phyloP scores from a whole-genome alignment of 2,113 vertebrate species.

The Protomyctophum bolini region DNA sequence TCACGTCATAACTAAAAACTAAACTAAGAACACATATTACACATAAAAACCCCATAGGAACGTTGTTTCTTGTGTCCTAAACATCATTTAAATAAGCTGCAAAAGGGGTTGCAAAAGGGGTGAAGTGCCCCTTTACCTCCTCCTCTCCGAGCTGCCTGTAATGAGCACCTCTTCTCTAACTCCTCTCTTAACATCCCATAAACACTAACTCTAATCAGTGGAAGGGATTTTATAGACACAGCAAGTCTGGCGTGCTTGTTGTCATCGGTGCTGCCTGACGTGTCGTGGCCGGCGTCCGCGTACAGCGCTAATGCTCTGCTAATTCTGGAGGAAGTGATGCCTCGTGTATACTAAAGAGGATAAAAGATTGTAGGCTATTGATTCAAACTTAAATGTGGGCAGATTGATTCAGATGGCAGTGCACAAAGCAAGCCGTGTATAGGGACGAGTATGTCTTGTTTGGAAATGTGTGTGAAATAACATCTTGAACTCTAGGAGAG shows the following conservation, averaged over 20 bases:
- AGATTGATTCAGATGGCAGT: too few species aligned
- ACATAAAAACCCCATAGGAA: too few species aligned
- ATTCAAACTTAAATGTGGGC: too few species aligned
- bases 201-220: slow-evolving; percentile 72
- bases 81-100: neutral
- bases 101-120: too few species aligned
- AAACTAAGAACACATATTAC: too few species aligned
- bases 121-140: neutral
- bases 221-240: slow-evolving; percentile 69
- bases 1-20: too few species aligned
- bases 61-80: too few species aligned
- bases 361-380: too few species aligned
- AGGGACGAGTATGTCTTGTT: too few species aligned
- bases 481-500: too few species aligned
- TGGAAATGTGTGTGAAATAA: too few species aligned
- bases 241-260: slow-evolving; percentile 63
- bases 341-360: neutral
- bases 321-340: slow-evolving; percentile 50
- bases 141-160: slow-evolving; percentile 16
- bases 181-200: slow-evolving; percentile 64
- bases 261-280: slow-evolving; percentile 56
- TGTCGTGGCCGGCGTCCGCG: slow-evolving; percentile 41
- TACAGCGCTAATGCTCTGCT: slow-evolving; percentile 26
- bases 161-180: slow-evolving; percentile 53
- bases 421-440: too few species aligned